Conservation (phyloP, 2,888 invertebrate species). For the Hydropsyche betteni region DNA sequence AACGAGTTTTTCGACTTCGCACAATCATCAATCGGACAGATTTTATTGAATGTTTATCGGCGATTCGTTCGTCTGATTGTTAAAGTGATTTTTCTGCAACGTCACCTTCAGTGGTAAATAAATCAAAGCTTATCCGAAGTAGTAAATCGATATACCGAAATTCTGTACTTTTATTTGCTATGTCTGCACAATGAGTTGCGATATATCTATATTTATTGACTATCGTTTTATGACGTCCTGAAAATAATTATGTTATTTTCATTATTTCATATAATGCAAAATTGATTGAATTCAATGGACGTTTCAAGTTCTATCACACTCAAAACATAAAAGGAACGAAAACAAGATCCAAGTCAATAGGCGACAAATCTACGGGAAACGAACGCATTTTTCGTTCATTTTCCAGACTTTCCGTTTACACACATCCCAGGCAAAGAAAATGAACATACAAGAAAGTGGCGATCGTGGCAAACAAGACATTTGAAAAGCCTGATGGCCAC, state of each 20-base stretch:
- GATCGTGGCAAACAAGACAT: conserved; percentile 25
- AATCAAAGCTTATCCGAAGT: no score
- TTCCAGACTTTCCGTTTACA: background rate
- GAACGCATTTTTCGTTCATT: background rate
- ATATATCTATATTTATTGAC: no score
- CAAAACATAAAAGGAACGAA: background rate
- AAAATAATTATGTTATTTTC: no score
- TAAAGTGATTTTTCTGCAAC: no score
- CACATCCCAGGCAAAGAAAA: no score
- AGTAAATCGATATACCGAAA: background rate
- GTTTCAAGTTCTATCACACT: background rate
- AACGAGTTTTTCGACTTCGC: conserved; percentile 11
- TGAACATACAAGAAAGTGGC: background rate
- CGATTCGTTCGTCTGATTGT: background rate
- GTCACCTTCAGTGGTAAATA: no score
- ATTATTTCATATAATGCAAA: no score
- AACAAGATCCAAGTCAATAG: background rate
- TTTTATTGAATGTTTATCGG: conserved; percentile 20
- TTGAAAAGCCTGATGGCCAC: conserved; percentile 18
- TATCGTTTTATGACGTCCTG: no score
- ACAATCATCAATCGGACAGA: background rate
- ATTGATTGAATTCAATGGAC: no score
- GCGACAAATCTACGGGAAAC: conserved; percentile 10
- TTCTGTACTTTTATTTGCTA: no score
- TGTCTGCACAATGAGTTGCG: no score